Conservation (phyloP, 2,113 vertebrate genomes). For the Podilymbus podiceps region DNA sequence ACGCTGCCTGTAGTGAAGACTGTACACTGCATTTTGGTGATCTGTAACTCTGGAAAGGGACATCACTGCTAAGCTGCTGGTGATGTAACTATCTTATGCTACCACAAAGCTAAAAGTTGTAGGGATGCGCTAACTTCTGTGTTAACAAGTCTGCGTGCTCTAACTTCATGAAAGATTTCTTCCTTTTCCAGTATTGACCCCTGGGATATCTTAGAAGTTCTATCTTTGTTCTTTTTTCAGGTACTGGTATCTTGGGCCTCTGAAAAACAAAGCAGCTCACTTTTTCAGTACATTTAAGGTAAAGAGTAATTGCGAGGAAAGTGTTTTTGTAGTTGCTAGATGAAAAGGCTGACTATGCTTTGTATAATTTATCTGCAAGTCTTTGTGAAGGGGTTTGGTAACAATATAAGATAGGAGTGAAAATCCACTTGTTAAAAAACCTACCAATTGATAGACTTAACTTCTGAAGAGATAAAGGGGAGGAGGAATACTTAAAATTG, state of each 20-base stretch:
- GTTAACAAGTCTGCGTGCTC: not conserved
- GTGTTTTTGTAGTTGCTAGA: not conserved
- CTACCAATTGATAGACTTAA: not conserved
- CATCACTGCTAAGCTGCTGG: not conserved
- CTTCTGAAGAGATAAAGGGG: not conserved
- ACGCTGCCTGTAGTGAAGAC: not conserved
- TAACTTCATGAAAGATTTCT: not conserved
- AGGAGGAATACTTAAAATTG: not conserved
- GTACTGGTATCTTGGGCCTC: constrained; percentile 95
- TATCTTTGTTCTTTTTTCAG: constrained; percentile 65
- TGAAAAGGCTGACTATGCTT: not conserved
- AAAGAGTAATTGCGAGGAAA: not conserved
- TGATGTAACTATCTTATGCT: not conserved
- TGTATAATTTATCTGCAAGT: not conserved
- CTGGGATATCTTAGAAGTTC: not conserved
- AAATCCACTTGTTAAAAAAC: not conserved
- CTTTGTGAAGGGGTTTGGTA: not conserved
- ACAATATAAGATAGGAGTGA: not conserved
- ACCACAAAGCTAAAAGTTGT: not conserved
- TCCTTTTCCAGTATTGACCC: not conserved
- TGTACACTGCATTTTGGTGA: not conserved
- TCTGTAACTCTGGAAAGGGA: not conserved
- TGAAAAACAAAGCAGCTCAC: constrained; percentile 92
- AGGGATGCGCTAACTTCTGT: not conserved
- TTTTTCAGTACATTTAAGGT: constrained; percentile 90